These are phyloP conservation scores for Malthinus seriepunctatus DNA, from an alignment of 2,888 invertebrate genomes.

Conservation along the genomic window DNA sequence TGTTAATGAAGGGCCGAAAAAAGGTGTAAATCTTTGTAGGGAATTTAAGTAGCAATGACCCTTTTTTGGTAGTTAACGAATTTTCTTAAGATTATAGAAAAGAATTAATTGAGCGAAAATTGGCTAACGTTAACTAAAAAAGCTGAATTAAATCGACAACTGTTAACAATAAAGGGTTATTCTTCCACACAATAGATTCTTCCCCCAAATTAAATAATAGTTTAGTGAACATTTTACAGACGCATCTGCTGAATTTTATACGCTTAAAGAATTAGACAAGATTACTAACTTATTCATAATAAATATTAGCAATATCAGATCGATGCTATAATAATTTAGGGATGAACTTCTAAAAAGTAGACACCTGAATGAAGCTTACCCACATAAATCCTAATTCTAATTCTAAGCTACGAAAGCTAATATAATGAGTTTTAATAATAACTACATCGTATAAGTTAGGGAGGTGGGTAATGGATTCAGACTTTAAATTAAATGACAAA, in stretches of 20 bases:
- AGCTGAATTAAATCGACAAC: constrained; percentile 34
- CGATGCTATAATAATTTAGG: constrained; percentile 8
- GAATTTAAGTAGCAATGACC: too few relatives aligned
- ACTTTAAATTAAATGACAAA: constrained; percentile 28
- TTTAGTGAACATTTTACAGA: constrained; percentile 34
- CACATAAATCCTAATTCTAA: constrained; percentile 28
- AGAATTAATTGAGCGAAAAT: constrained; percentile 33
- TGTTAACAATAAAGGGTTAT: constrained; percentile 40
- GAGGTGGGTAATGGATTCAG: constrained; percentile 27
- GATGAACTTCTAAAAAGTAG: constrained; percentile 4
- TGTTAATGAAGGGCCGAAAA: too few relatives aligned
- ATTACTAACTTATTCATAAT: constrained; percentile 22
- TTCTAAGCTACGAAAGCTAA: constrained; percentile 36
- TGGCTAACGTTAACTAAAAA: constrained; percentile 29
- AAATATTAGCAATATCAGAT: constrained; percentile 20
- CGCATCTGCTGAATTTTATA: constrained; percentile 37
- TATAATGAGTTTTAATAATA: constrained; percentile 39
- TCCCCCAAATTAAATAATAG: constrained; percentile 35
- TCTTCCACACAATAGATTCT: constrained; percentile 40
- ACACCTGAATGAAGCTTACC: constrained; percentile 17
- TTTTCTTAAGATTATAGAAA: constrained; percentile 29
- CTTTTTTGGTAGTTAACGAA: constrained; percentile 1
- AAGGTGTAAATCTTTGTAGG: too few relatives aligned
- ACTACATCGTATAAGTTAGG: constrained; percentile 21
- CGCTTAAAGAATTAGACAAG: constrained; percentile 17